Evolutionary conservation across 1,140 invertebrate genomes (phyloP).

Genomic region (Piezodorus guildinii): DNA sequence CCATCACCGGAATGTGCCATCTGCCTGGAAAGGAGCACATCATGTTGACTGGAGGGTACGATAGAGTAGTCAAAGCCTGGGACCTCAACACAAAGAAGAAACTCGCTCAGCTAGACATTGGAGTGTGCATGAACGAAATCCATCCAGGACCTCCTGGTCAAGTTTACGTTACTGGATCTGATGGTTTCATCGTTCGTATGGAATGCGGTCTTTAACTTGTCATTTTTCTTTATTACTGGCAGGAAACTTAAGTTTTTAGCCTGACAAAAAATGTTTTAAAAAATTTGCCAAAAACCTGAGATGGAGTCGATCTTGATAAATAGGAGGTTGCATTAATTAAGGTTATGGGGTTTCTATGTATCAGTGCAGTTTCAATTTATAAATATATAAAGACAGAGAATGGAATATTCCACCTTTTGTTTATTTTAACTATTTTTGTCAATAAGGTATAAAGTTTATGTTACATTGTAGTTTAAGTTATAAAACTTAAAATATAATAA

Average conservation of each 20-base stretch:
- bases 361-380: slow-evolving; percentile 3
- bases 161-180: slow-evolving; percentile 33
- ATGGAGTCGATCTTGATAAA: background rate
- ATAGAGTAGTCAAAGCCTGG: slow-evolving; percentile 37
- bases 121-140: slow-evolving; percentile 34
- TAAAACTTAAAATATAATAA: too few species aligned
- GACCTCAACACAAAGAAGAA: slow-evolving; percentile 28
- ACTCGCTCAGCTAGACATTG: slow-evolving; percentile 29
- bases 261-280: too few species aligned
- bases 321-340: background rate
- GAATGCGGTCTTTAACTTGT: background rate
- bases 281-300: too few species aligned
- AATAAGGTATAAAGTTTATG: slow-evolving; percentile 16
- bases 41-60: slow-evolving; percentile 37
- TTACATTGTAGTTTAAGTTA: slow-evolving; percentile 10
- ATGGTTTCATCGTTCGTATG: slow-evolving; percentile 31
- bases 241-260: too few species aligned
- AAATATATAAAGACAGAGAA: slow-evolving; percentile 15
- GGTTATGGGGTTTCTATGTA: slow-evolving; percentile 1
- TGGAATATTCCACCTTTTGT: slow-evolving; percentile 8
- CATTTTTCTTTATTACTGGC: too few species aligned
- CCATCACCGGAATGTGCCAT: slow-evolving; percentile 33
- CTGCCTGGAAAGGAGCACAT: slow-evolving; percentile 29
- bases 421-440: slow-evolving; percentile 15
- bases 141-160: slow-evolving; percentile 31